Evolutionary conservation across 2,888 invertebrate species (phyloP), one percentile per base, ranked within the genome.

Genomic region (Cecidostiba fungosa): DNA sequence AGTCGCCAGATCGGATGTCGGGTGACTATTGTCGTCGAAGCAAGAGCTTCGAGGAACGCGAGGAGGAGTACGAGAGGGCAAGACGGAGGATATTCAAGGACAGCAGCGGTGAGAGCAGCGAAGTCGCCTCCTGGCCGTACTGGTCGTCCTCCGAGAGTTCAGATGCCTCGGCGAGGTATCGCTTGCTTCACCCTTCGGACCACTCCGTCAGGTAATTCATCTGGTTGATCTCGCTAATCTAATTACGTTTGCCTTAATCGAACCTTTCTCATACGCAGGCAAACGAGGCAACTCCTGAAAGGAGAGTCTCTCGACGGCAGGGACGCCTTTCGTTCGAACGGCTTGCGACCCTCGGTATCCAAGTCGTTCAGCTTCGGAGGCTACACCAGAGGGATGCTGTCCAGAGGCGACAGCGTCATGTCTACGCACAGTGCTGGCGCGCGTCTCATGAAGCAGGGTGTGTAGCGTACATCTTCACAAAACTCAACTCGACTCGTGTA

Each of bases 301-400:
- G 94, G 94, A 23, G 94, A 94, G 89, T 94, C 94, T 8, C 94
- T 94, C 87, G 94, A 95, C 86, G 93, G 93, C 29, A 91, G 93
- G 39, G 94, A 94, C 82, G 93, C 93, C 1, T 92, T 93, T 78
- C 92, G 93, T 69, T 90, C 95, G 93, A 90, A 93, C 74, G 92
- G 93, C 6, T 89, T 94, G 47, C 91, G 94, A 47, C 94, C 94
- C 14, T 95, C 95, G 23, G 96, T 97, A 72, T 96, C 96, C 74
- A 97, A 97, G 93, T 97, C 98, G 78, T 97, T 97, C 94, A 98
- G 97, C 93, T 98, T 98, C 91, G 97, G 97, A 16, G 98, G 97
- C 2, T 97, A 97, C 91, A 96, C 96, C 19, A 95, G 94, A 43
- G 94, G 94, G 23, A 94, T 94, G 89, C 93, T 94, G 88, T 94